Conservation (phyloP, 2,888 invertebrate genomes). For the Chrysolina oricalcia region DNA sequence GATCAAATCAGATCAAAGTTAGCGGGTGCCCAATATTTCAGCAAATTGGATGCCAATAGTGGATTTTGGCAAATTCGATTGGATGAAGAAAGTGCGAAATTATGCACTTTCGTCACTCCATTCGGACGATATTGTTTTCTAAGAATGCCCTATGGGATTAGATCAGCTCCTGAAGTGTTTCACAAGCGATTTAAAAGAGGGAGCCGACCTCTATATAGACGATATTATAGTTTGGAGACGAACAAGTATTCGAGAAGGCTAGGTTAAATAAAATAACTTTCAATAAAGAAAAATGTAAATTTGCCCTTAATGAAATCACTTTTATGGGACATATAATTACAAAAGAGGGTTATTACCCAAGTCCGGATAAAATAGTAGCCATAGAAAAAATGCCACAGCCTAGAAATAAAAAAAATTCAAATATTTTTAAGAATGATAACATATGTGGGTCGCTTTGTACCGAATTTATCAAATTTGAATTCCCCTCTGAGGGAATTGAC, state of each 20-base stretch:
- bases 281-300: too few species aligned
- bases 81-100: constrained; percentile 36
- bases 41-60: too few species aligned
- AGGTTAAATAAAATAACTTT: too few species aligned
- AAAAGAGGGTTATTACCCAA: constrained; percentile 15
- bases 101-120: constrained; percentile 44
- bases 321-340: constrained; percentile 51
- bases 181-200: too few species aligned
- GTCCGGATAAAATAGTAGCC: constrained; percentile 38
- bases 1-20: too few species aligned
- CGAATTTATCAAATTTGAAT: too few species aligned
- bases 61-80: too few species aligned
- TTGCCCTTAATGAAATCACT: constrained; percentile 34
- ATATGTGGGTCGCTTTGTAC: constrained; percentile 44
- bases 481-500: too few species aligned
- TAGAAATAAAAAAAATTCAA: constrained; percentile 43
- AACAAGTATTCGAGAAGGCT: too few species aligned
- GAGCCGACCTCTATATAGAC: too few species aligned
- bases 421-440: constrained; percentile 45
- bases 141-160: constrained; percentile 46
- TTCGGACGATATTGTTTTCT: constrained; percentile 45
- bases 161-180: constrained; percentile 26
- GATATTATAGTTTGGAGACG: too few species aligned
- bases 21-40: too few species aligned
- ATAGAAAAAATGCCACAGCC: constrained; percentile 37